Evolutionary conservation across 2,113 vertebrate genomes (phyloP), one percentile per base, ranked within the genome.

Genomic region (Epinephelus cyanopodus): DNA sequence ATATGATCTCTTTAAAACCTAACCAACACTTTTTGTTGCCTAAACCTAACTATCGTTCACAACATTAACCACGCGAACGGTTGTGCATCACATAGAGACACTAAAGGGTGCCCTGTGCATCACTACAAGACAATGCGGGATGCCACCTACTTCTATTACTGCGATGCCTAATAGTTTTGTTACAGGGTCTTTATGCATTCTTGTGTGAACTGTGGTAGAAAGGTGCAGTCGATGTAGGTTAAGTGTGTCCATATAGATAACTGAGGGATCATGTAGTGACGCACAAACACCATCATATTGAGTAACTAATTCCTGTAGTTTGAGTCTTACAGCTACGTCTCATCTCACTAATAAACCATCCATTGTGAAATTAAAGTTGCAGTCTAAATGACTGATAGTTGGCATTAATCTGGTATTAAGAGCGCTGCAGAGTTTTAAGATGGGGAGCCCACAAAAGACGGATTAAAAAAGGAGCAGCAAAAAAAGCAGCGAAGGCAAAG

Each of bases 371-470:
- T 63, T 10, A 56, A 47, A 70, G 48, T 54, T 12, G 5, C 25
- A 47, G 48, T 62, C 29, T 65, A 25, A 75, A 74, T 63, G 9
- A 74, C 56, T 67, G 21, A 78, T 68, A 50, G 29, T n/a, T 48
- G 10, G 9, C 56, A 25, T 68, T 58, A 39, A 42, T 52, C 54
- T 19, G 18, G 45, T 69, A 61, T 61, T 15, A 11, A 64, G 9
- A 61, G 27, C 37, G 45, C 64, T 69, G 6, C 6, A 21, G 15
- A 39, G 15, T 50, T 69, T 52, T 19, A 27, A 42, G n/a, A 21
- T 27, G 17, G 56, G 14, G 56, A 64, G 54, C 74, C 56, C 0
- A 2, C 15, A 53, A 21, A 27, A 61, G 56, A 25, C 14, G 6
- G 62, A 58, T 67, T 12, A 18, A 64, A 39, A 33, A 33, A 3